Evolutionary conservation across 2,888 invertebrate genomes (phyloP).

Genomic region (Hipparchia sbordonii): DNA sequence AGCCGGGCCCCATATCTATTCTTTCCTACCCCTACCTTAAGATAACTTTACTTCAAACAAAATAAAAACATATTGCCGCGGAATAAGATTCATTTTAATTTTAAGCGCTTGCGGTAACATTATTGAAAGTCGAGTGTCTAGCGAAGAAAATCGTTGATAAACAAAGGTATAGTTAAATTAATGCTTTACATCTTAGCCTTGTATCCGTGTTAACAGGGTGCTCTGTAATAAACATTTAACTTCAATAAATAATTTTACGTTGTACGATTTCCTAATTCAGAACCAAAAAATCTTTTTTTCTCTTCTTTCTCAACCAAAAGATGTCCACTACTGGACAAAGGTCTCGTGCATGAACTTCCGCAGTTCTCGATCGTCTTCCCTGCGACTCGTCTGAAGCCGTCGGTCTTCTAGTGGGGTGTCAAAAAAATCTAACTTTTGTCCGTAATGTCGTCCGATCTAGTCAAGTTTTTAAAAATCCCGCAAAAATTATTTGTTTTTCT

Average conservation of each 20-base stretch:
- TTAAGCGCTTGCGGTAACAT: conserved; percentile 29
- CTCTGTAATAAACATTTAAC: conserved; percentile 29
- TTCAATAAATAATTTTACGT: neutral
- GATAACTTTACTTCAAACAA: conserved; percentile 36
- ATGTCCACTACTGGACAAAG: too few species aligned
- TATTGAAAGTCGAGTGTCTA: conserved; percentile 70
- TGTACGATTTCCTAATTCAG: neutral
- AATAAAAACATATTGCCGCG: conserved; percentile 39
- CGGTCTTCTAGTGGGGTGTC: too few species aligned
- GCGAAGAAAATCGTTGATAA: conserved; percentile 77
- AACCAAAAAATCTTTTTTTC: too few species aligned
- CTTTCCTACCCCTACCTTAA: conserved; percentile 68
- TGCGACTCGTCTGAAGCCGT: too few species aligned
- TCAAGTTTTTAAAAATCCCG: too few species aligned
- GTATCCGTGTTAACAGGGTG: conserved; percentile 53
- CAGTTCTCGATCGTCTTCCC: too few species aligned
- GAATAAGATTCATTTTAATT: conserved; percentile 42
- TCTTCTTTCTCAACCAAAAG: too few species aligned
- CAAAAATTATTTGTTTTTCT: too few species aligned
- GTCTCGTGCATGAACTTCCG: too few species aligned
- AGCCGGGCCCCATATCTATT: conserved; percentile 80
- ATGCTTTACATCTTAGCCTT: conserved; percentile 62
- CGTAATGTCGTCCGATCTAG: too few species aligned
- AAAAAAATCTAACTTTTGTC: too few species aligned
- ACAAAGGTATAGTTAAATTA: conserved; percentile 79